Evolutionary conservation across 1,140 invertebrate genomes (phyloP).

Genomic region (Thalassaphorura encarpata): DNA sequence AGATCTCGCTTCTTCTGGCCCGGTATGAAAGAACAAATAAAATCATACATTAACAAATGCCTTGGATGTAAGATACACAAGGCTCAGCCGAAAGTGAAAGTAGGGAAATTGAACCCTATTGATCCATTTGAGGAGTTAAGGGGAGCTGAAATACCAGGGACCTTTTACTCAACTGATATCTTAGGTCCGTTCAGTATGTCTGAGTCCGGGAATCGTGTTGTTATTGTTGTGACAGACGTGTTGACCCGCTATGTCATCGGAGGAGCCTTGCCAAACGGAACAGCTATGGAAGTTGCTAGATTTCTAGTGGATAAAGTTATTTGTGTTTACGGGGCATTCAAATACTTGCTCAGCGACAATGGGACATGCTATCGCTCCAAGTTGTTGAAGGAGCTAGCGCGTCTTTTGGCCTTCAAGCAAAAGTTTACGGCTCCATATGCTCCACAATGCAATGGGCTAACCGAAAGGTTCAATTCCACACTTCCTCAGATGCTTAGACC

Average conservation of each 20-base stretch:
- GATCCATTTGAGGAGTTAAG: neutral
- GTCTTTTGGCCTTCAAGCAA: neutral
- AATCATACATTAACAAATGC: neutral
- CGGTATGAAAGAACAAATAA: neutral
- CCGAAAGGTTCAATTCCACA: neutral
- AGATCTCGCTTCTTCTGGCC: neutral
- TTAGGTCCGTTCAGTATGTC: neutral
- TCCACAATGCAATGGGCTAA: constrained; percentile 1
- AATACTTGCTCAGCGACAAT: too few relatives aligned
- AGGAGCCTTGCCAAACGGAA: neutral
- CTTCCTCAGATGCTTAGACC: neutral
- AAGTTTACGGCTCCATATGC: neutral
- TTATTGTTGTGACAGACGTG: neutral
- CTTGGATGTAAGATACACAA: neutral
- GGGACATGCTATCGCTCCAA: too few relatives aligned
- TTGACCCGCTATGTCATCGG: neutral
- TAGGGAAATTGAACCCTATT: neutral
- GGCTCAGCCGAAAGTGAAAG: neutral
- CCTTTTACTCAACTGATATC: neutral
- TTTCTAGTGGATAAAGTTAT: too few relatives aligned
- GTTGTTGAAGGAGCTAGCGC: neutral
- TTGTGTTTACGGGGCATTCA: too few relatives aligned
- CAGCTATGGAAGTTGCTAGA: neutral
- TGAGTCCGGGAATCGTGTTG: neutral
- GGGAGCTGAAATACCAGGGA: neutral